These are phyloP conservation scores for Clarias magur DNA, from an alignment of 2,113 vertebrate genomes.

Conservation along the genomic window DNA sequence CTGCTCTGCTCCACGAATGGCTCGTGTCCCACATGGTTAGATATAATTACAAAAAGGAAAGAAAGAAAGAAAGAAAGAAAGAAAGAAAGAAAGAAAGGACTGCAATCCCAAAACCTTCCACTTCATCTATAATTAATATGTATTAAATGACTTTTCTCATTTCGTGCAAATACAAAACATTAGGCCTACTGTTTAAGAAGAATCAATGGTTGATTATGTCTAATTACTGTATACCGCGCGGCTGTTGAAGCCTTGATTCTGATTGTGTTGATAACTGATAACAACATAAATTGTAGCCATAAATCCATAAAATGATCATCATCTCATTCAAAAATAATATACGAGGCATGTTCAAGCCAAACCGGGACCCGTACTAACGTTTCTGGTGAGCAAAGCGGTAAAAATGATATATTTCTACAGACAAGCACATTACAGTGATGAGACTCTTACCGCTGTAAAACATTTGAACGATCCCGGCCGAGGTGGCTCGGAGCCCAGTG, in stretches of 20 bases:
- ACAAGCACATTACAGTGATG: too few relatives aligned
- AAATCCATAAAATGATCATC: background rate
- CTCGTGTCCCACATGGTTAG: background rate
- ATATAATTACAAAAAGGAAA: background rate
- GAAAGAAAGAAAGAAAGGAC: background rate
- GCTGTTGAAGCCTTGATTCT: background rate
- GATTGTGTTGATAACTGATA: background rate
- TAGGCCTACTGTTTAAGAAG: background rate
- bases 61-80: background rate
- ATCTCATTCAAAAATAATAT: background rate
- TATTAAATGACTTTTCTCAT: background rate
- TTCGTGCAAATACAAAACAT: background rate
- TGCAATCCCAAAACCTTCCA: background rate
- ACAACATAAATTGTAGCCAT: background rate
- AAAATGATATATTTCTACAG: too few relatives aligned
- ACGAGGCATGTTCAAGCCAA: too few relatives aligned
- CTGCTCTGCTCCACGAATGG: background rate
- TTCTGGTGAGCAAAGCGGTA: too few relatives aligned
- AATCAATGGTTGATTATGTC: background rate
- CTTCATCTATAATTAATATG: slow-evolving; percentile 10
- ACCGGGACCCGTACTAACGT: too few relatives aligned
- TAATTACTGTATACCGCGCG: background rate
- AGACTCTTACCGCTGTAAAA: too few relatives aligned
- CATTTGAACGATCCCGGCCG: too few relatives aligned
- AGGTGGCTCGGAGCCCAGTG: too few relatives aligned